A percentile compares a stretch with the other conserved stretches of the same genome.
These are phyloP conservation scores for Galleria mellonella DNA, from an alignment of 1,140 invertebrate genomes.

Conservation along the genomic window DNA sequence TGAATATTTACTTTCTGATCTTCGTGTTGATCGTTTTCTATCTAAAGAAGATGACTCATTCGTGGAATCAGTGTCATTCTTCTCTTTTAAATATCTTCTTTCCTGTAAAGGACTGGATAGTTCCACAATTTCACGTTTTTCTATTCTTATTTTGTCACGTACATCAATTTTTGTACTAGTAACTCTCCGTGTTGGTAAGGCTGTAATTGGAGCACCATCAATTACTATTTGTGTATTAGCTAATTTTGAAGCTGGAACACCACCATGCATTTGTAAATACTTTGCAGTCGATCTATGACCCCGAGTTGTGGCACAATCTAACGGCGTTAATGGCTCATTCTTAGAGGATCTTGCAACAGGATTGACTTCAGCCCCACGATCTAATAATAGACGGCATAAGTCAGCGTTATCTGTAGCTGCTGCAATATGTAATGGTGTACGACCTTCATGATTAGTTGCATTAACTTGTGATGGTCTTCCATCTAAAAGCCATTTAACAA, in stretches of 20 bases:
- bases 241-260: slow-evolving; percentile 84
- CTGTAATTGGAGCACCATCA: slow-evolving; percentile 56
- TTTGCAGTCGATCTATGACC: slow-evolving; percentile 93
- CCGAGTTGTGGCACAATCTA: slow-evolving; percentile 91
- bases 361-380: slow-evolving; percentile 88
- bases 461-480: slow-evolving; percentile 90
- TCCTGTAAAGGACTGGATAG: slow-evolving; percentile 51
- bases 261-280: slow-evolving; percentile 93
- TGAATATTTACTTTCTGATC: slow-evolving; percentile 33
- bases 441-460: slow-evolving; percentile 92
- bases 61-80: slow-evolving; percentile 33
- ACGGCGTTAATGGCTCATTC: slow-evolving; percentile 88
- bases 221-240: slow-evolving; percentile 65
- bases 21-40: slow-evolving; percentile 32
- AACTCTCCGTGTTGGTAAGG: slow-evolving; percentile 60
- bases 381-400: slow-evolving; percentile 91
- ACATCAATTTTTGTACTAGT: slow-evolving; percentile 73
- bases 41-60: slow-evolving; percentile 37
- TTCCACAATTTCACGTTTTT: slow-evolving; percentile 70
- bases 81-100: slow-evolving; percentile 31
- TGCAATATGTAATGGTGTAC: slow-evolving; percentile 94
- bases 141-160: slow-evolving; percentile 66
- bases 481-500: slow-evolving; percentile 90
- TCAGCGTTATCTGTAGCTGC: slow-evolving; percentile 96
- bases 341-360: slow-evolving; percentile 87